These are phyloP conservation scores for Agrotis clavis DNA, from an alignment of 2,888 invertebrate genomes.

Conservation along the genomic window DNA sequence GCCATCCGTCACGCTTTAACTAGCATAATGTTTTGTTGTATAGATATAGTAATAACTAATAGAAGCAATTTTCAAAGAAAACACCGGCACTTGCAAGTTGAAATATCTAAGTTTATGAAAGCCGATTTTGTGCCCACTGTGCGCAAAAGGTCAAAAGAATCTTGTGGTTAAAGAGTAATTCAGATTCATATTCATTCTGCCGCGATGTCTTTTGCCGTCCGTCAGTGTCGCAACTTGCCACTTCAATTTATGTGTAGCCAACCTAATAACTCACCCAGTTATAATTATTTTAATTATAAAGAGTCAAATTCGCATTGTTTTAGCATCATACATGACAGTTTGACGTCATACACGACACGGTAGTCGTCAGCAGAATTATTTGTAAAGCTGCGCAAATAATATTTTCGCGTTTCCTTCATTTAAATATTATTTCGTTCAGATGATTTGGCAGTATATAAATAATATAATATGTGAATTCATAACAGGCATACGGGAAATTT, in stretches of 20 bases:
- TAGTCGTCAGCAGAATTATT: constrained; percentile 20
- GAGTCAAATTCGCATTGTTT: background rate
- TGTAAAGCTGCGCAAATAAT: constrained; percentile 34
- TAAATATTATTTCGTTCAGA: constrained; percentile 6
- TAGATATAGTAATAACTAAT: no score
- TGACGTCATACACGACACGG: constrained; percentile 17
- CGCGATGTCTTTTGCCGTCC: background rate
- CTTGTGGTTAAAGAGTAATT: background rate
- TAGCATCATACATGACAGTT: background rate
- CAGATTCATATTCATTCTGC: background rate
- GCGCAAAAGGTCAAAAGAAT: background rate
- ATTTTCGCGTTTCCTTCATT: constrained; percentile 24
- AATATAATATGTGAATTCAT: background rate
- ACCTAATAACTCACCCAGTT: background rate
- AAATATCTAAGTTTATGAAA: no score
- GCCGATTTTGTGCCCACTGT: no score
- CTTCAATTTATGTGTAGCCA: background rate
- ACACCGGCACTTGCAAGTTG: no score
- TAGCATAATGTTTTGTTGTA: no score
- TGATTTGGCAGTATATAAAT: background rate
- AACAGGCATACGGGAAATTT: no score
- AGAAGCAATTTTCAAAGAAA: no score
- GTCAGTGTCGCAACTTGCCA: background rate
- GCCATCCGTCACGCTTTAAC: background rate
- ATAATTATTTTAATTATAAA: constrained; percentile 13